phyloP scores from a whole-genome alignment of 2,113 vertebrate species.

The Cheilinus undulatus region DNA sequence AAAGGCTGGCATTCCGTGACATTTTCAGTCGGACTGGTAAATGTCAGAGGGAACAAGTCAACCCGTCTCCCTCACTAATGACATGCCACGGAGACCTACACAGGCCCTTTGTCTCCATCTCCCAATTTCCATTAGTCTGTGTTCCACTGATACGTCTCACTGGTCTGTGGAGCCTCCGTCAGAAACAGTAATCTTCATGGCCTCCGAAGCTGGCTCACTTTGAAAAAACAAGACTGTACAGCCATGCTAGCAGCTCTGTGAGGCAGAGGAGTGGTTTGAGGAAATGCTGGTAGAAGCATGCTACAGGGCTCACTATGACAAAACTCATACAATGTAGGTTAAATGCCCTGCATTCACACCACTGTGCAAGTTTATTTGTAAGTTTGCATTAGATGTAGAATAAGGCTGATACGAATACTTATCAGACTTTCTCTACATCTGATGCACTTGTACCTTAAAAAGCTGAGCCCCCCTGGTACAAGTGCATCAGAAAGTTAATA shows the following conservation, averaged over 20 bases:
- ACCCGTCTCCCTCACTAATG: constrained; percentile 63
- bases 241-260: not conserved
- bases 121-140: constrained; percentile 62
- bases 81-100: constrained; percentile 63
- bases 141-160: constrained; percentile 44
- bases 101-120: constrained; percentile 63
- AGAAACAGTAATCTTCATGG: constrained; percentile 41
- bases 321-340: not conserved
- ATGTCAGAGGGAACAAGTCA: constrained; percentile 80
- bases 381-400: no score
- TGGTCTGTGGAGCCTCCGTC: constrained; percentile 34
- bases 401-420: no score
- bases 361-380: no score
- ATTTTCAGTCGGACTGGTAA: constrained; percentile 80
- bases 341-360: no score
- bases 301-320: not conserved
- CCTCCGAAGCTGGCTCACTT: constrained; percentile 7
- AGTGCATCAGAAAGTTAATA: no score
- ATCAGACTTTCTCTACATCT: no score
- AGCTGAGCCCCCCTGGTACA: no score
- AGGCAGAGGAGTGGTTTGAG: not conserved
- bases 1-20: constrained; percentile 82
- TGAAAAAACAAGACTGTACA: not conserved
- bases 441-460: no score
- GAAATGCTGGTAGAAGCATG: not conserved